Evolutionary conservation across 2,888 invertebrate species (phyloP), one percentile per base, ranked within the genome.

Genomic region (Agrotis segetum): DNA sequence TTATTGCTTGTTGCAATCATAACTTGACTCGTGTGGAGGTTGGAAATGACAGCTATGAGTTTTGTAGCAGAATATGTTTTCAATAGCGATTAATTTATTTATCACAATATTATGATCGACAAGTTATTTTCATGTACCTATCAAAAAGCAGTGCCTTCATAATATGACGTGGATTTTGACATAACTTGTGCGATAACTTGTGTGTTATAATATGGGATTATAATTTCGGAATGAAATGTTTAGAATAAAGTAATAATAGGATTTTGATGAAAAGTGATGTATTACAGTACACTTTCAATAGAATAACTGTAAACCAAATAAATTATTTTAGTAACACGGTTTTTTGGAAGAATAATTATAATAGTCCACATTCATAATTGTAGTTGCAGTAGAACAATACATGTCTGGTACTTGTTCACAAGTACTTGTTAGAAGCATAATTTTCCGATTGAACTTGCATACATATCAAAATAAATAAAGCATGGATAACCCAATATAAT

Each of bases 61-160:
- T 74, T 73, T 46, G 71, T 74, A 67, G 67, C 65, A 50, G n/a
- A 64, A 53, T 66, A 14, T 73, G 79, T 71, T 40, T 83, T 71
- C 71, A 83, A 61, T 79, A 77, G 73, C 50, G 69, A 77, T 72
- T 65, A 69, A 70, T 85, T 83, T 71, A 73, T 76, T 87, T 88
- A 88, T 89, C 90, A 88, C 85, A 89, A 86, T 81, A 82, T 69
- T 82, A 71, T 79, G 69, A 77, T 83, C 67, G 56, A 75, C 77
- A 67, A 84, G 73, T 65, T 81, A 85, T 87, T 85, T 88, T 88
- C 60, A 59, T 77, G 71, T 82, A 24, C 24, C 24, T 24, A 67
- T 72, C 85, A 86, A 87, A 89, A 92, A 90, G 92, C 94, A 95
- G 95, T 95, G 95, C 95, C 95, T 95, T 95, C 90, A 89, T 80